Conservation (phyloP, 2,797 vertebrate genomes). For the Helarctos malayanus region DNA sequence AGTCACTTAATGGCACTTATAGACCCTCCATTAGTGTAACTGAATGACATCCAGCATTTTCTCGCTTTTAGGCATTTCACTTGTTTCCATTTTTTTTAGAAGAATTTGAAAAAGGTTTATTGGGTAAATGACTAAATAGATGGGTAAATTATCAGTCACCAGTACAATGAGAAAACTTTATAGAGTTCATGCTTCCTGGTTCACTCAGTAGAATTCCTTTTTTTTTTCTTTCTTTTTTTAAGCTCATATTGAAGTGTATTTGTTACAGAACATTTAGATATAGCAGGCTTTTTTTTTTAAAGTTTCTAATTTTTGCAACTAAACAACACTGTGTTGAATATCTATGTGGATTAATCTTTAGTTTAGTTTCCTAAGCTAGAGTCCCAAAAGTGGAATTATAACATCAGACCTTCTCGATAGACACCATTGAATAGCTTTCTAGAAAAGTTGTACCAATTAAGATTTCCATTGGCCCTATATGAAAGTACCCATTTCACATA, state of each 20-base stretch:
- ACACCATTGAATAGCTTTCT: not conserved
- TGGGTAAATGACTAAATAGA: not conserved
- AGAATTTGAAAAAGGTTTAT: not conserved
- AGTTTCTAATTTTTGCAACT: not conserved
- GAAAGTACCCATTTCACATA: not conserved
- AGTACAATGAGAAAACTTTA: not conserved
- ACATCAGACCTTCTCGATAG: not conserved
- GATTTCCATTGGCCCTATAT: not conserved
- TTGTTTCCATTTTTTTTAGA: not conserved
- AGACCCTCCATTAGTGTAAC: not conserved
- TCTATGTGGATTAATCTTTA: conserved; percentile 10
- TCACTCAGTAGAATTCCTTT: not conserved
- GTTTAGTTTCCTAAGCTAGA: conserved; percentile 6
- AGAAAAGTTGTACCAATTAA: not conserved
- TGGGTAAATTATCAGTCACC: not conserved
- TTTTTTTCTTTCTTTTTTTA: not conserved
- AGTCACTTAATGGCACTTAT: not conserved
- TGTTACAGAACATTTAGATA: not conserved
- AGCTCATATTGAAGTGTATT: conserved; percentile 8
- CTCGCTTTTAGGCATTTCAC: not conserved
- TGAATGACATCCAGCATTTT: not conserved
- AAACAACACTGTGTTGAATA: not conserved
- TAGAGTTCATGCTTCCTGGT: not conserved
- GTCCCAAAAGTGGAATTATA: not conserved
- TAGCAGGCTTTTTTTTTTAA: not conserved